Base-by-base conservation (phyloP, 92 coral and sea anemone genomes). In the Desmophyllum pertusum region DNA sequence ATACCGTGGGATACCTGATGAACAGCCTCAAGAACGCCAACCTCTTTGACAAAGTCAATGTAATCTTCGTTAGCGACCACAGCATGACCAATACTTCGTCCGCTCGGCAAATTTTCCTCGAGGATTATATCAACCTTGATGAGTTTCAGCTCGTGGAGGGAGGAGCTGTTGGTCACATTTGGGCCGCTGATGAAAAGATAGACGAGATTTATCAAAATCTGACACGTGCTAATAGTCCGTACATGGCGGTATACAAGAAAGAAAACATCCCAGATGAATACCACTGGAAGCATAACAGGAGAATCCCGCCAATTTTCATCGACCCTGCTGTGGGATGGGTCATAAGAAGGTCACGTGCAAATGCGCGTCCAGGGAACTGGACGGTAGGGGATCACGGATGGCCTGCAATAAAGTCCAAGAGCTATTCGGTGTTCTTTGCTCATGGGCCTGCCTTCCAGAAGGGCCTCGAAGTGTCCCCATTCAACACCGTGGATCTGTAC, bases 11-110 rank as follows among this genome's bases (percentile, higher is more conserved):
- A 2, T 97, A 94, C 65, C 87, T 97, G 6, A 51, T 91, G 19
- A 83, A 93, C 75, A 90, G 89, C 33, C 92, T 97, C 50, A 80
- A 85, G 67, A 41, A 87, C 10, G 95, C 87, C 25, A 79, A 88
- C 65, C 82, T 97, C 66, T 68, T 92, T 38, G 97, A 94, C 73
- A 89, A 91, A 45, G 87, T 92, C 43, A 97, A 97, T 70, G n/a
- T n/a, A n/a, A n/a, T 97, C 29, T 25, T 92, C 53, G 94, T 95
- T 2, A 91, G 95, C 18, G 99, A 97, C 75, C 99, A 97, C 53
- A 94, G 99, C 62, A 90, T 97, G 93, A 90, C 90, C 6, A 91
- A 92, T 50, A 87, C 93, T 8, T 91, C 97, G 25, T 86, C 91
- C 10, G 70, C 88, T 2, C 84, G 88, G 65, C 90, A 81, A 55